Evolutionary conservation across 2,888 invertebrate genomes (phyloP), one percentile per base, ranked within the genome.

Genomic region (Geotrupes spiniger): DNA sequence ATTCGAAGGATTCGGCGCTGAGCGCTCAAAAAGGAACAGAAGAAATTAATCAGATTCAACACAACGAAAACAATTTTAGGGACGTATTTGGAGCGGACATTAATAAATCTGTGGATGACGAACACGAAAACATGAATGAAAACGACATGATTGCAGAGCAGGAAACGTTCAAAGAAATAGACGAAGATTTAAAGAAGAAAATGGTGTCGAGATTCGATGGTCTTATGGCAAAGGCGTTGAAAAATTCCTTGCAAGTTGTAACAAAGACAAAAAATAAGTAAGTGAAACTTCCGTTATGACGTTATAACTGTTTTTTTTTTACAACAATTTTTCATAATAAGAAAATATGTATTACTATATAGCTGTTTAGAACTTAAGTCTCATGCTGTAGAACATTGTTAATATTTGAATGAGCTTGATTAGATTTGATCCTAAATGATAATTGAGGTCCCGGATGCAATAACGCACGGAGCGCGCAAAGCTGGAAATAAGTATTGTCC

Each of bases 181-280:
- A 55, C 46, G 49, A 45, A 8, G 56, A 56, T 26, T 58, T 57
- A 29, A 52, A 53, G 42, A 60, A 57, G 45, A 51, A 58, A 36
- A 57, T 59, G 38, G 49, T 55, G 11, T 50, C 54, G 2, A 51
- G 53, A 39, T 59, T 62, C 49, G 61, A 57, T 28, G 58, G 56
- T n/a, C 48, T 61, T 17, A 55, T 62, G 52, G 57, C 56, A 1
- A 60, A 59, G 46, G 59, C 61, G 10, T 47, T 59, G 41, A 53
- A 51, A 17, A 49, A 49, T 49, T 50, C 49, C 4, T 29, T 41
- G 6, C 49, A 52, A 31, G 44, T 21, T 29, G 33, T 41, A 21
- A 46, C 42, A 36, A 48, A 40, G 10, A 39, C 43, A 28, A 44
- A 40, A 15, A 39, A 38, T 25, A 49, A 49, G 49, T 49, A 43